Conservation (phyloP, 2,113 vertebrate species). For the Podarcis muralis region DNA sequence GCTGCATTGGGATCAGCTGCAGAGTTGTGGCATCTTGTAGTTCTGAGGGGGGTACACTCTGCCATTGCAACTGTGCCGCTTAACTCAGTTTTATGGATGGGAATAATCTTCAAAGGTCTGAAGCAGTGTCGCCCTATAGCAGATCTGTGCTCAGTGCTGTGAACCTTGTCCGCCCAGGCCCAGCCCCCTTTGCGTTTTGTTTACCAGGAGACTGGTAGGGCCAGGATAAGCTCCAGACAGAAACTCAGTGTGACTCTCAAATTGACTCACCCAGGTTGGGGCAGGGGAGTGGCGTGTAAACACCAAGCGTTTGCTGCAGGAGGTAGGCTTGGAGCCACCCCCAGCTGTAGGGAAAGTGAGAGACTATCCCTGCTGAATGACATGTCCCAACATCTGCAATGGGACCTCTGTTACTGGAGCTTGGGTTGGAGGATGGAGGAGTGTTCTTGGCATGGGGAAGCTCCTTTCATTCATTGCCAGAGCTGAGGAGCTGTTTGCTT, state of each 20-base stretch:
- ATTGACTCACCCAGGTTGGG: slow-evolving; percentile 68
- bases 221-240: slow-evolving; percentile 66
- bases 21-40: background rate
- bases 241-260: slow-evolving; percentile 57
- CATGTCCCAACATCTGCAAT: background rate
- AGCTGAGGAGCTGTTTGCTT: background rate
- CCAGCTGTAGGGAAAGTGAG: slow-evolving; percentile 20
- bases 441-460: background rate
- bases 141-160: background rate
- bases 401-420: background rate
- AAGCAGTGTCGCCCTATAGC: background rate
- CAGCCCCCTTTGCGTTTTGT: background rate
- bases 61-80: background rate
- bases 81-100: background rate
- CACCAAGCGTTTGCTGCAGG: background rate
- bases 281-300: slow-evolving; percentile 19
- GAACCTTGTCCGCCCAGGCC: background rate
- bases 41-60: background rate
- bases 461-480: background rate
- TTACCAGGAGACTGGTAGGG: background rate
- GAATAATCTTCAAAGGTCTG: background rate
- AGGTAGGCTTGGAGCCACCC: background rate
- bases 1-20: background rate
- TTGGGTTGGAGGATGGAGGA: background rate
- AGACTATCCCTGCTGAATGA: background rate